These are phyloP conservation scores for Hyalella azteca DNA, from an alignment of 2,888 invertebrate genomes.

Conservation along the genomic window DNA sequence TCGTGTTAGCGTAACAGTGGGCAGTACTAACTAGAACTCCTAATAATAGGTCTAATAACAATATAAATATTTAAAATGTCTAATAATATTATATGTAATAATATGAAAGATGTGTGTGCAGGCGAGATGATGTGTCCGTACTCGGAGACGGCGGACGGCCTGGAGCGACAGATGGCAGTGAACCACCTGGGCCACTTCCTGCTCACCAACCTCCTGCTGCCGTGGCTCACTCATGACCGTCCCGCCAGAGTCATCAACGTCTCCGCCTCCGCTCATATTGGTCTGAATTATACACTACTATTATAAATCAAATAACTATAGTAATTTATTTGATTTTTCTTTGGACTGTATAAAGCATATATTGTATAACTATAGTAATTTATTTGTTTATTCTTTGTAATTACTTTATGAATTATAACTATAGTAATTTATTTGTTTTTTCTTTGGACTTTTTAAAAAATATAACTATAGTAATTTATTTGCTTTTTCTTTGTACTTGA, in stretches of 20 bases:
- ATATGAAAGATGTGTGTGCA: no score
- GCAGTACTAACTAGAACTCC: no score
- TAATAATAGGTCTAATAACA: no score
- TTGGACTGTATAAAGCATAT: no score
- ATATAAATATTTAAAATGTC: no score
- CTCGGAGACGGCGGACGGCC: constrained; percentile 74
- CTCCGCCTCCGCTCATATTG: constrained; percentile 74
- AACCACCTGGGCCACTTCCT: constrained; percentile 84
- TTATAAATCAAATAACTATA: neutral
- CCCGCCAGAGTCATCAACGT: constrained; percentile 77
- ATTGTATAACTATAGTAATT: no score
- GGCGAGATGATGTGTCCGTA: constrained; percentile 76
- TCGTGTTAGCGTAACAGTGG: no score
- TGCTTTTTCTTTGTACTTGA: no score
- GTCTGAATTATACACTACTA: constrained; percentile 37
- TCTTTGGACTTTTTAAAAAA: neutral
- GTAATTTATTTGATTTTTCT: neutral
- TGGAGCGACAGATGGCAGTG: constrained; percentile 80
- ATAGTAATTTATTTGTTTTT: neutral
- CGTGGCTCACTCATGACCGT: constrained; percentile 68
- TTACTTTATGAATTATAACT: no score
- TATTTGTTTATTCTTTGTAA: no score
- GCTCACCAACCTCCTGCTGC: constrained; percentile 75
- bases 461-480: no score
- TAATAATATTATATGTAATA: no score